phyloP scores from a whole-genome alignment of 2,888 invertebrate genomes.

The Muscina levida region DNA sequence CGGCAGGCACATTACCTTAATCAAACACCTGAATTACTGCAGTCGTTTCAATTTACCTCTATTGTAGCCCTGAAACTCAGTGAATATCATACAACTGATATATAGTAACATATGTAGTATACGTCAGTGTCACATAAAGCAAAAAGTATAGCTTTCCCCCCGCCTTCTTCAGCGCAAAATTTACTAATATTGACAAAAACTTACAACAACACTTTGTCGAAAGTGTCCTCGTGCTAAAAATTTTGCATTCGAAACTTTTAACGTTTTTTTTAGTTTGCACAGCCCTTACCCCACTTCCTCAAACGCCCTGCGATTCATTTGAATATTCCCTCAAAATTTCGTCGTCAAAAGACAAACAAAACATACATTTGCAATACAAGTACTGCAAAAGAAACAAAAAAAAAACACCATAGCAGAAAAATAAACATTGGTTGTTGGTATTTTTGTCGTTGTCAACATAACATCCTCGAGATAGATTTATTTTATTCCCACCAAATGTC shows the following conservation, averaged over 20 bases:
- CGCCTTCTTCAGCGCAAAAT: too few species aligned
- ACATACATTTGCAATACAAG: background rate
- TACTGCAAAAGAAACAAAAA: background rate
- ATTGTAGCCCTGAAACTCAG: too few species aligned
- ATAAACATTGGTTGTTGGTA: background rate
- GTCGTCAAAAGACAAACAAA: background rate
- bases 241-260: conserved; percentile 6
- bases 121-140: too few species aligned
- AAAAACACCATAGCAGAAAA: background rate
- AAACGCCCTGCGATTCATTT: background rate
- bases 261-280: background rate
- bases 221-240: background rate
- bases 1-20: too few species aligned
- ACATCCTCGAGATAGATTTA: conserved; percentile 26
- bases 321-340: conserved; percentile 2
- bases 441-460: conserved; percentile 30
- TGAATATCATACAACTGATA: too few species aligned
- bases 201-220: background rate
- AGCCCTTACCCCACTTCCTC: background rate
- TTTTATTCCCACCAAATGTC: conserved; percentile 39
- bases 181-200: background rate
- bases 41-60: too few species aligned
- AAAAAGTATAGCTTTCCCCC: too few species aligned
- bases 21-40: too few species aligned
- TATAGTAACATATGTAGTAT: too few species aligned